These are phyloP conservation scores for Rhagologus leucostigma DNA, from an alignment of 2,113 vertebrate species.

Conservation along the genomic window DNA sequence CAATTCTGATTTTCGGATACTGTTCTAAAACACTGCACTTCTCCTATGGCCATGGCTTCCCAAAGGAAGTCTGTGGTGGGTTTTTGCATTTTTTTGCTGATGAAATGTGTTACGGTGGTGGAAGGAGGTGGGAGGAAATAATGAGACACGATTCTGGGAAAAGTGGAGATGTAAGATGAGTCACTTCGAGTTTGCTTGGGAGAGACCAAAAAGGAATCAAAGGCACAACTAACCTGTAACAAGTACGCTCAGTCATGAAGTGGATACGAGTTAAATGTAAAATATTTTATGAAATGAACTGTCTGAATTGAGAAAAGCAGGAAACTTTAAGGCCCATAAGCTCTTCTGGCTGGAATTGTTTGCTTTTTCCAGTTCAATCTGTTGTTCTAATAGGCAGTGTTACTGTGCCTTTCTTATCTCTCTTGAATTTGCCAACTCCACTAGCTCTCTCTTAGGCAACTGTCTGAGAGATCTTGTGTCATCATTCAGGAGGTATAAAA, in stretches of 20 bases:
- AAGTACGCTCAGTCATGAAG: background rate
- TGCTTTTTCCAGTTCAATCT: background rate
- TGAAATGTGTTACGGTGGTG: background rate
- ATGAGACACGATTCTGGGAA: background rate
- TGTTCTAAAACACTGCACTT: background rate
- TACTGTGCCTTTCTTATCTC: background rate
- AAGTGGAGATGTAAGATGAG: background rate
- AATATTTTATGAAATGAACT: background rate
- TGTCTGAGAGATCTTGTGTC: background rate
- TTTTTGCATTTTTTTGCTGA: background rate
- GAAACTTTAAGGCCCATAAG: background rate
- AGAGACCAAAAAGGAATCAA: background rate
- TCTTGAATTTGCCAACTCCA: background rate
- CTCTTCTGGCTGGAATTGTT: background rate
- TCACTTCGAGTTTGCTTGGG: background rate
- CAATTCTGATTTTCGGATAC: background rate
- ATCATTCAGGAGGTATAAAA: background rate
- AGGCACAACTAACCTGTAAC: background rate
- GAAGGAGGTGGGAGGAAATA: constrained; percentile 14
- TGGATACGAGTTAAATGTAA: background rate
- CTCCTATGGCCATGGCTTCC: background rate
- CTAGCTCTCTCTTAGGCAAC: background rate
- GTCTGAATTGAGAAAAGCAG: background rate
- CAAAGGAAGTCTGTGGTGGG: background rate
- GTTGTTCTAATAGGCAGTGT: background rate